A percentile compares a stretch with the other conserved stretches of the same genome.
phyloP scores from a whole-genome alignment of 2,797 vertebrate species.

The Cuculus canorus region DNA sequence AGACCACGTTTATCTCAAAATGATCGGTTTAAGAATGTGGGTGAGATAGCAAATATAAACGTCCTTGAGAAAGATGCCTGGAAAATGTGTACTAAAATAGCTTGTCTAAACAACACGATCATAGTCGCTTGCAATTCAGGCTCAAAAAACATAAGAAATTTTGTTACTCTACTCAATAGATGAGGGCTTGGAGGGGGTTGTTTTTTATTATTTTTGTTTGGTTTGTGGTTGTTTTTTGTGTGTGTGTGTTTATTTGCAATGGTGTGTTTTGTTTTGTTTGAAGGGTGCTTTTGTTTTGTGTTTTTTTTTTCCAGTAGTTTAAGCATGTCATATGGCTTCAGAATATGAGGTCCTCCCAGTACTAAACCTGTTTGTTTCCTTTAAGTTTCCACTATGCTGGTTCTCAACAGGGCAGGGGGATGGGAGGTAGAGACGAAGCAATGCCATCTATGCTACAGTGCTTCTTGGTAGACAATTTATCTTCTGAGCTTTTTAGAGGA shows the following conservation, averaged over 20 bases:
- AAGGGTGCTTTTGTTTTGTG: not conserved
- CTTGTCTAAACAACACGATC: not conserved
- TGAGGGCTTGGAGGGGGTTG: not conserved
- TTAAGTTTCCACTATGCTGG: not conserved
- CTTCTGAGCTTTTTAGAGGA: not conserved
- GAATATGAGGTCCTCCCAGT: not conserved
- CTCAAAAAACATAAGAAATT: not conserved
- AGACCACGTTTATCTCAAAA: not conserved
- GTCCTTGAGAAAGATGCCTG: not conserved
- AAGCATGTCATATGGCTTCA: not conserved
- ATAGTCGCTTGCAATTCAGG: not conserved
- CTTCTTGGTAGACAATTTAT: not conserved
- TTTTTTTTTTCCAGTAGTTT: not conserved
- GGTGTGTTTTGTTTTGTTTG: accelerated
- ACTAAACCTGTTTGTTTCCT: not conserved
- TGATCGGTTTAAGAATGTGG: not conserved
- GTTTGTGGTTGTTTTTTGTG: not conserved
- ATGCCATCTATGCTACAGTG: not conserved
- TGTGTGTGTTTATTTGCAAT: not conserved
- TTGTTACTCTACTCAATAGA: not conserved
- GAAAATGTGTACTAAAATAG: not conserved
- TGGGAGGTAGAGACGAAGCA: not conserved
- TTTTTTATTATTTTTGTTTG: not conserved
- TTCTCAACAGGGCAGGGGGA: not conserved
- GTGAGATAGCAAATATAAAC: not conserved